Evolutionary conservation across 2,888 invertebrate species (phyloP).

Genomic region (Drosophila neonasuta): DNA sequence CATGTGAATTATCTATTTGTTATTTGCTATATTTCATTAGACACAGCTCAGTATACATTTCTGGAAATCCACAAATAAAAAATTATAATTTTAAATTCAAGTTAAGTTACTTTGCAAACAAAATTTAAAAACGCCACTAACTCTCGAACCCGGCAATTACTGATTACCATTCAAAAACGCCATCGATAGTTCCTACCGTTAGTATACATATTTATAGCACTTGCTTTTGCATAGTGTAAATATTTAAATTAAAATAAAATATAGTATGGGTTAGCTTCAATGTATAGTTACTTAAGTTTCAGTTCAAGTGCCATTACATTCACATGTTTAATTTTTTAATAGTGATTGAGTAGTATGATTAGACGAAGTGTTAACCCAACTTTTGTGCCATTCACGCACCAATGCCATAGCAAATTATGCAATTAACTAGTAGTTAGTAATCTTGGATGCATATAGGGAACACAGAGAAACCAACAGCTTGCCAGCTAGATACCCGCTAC

Average conservation of each 20-base stretch:
- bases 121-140: background rate
- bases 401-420: slow-evolving; percentile 68
- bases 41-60: no score
- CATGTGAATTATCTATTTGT: background rate
- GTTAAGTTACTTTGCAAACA: background rate
- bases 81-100: no score
- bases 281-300: slow-evolving; percentile 61
- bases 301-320: slow-evolving; percentile 72
- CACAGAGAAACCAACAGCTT: background rate
- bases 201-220: background rate
- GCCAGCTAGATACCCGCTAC: background rate
- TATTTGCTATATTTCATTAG: no score
- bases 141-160: background rate
- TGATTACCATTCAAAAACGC: background rate
- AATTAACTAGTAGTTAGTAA: slow-evolving; percentile 32
- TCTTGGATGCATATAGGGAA: slow-evolving; percentile 2
- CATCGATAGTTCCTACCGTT: slow-evolving; percentile 1
- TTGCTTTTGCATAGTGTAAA: slow-evolving; percentile 51
- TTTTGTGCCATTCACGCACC: slow-evolving; percentile 72
- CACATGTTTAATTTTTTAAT: slow-evolving; percentile 29
- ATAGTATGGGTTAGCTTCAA: slow-evolving; percentile 22
- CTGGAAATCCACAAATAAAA: no score
- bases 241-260: slow-evolving; percentile 29
- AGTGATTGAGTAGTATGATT: slow-evolving; percentile 37
- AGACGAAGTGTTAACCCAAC: slow-evolving; percentile 44